phyloP scores from a whole-genome alignment of 2,797 vertebrate species.

The Premnoplex brunnescens region DNA sequence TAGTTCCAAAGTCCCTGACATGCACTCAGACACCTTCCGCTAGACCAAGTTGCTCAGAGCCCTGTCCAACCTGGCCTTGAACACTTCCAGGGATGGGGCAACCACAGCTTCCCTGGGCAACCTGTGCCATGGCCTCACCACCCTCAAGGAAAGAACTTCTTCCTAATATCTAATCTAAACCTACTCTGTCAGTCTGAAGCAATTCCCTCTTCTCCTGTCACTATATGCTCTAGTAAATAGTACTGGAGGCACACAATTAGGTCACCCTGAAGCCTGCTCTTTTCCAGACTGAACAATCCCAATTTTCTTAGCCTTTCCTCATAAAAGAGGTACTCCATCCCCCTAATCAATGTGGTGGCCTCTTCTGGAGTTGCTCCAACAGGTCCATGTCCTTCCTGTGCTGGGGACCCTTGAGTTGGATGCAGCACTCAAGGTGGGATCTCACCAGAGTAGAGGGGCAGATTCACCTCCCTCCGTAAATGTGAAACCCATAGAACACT shows the following conservation, averaged over 20 bases:
- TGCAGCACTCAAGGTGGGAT: not conserved
- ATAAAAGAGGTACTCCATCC: not conserved
- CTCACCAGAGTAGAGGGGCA: not conserved
- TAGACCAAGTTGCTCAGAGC: not conserved
- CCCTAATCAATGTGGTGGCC: not conserved
- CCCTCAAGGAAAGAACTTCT: not conserved
- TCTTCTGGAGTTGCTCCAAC: not conserved
- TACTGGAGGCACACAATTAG: not conserved
- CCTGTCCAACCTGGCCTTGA: not conserved
- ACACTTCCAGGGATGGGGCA: not conserved
- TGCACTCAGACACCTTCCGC: not conserved
- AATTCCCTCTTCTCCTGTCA: not conserved
- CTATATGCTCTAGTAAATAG: not conserved
- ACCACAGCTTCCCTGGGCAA: not conserved
- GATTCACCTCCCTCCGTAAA: not conserved
- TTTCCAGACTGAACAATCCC: not conserved
- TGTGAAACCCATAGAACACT: not conserved
- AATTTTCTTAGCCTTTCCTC: not conserved
- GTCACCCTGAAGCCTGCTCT: not conserved
- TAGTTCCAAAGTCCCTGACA: not conserved
- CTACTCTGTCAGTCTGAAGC: not conserved
- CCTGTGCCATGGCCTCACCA: not conserved
- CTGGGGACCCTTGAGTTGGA: not conserved
- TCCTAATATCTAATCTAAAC: not conserved
- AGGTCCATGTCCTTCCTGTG: not conserved